A percentile compares a stretch with the other conserved stretches of the same genome.
Evolutionary conservation across 2,113 vertebrate species (phyloP).

Genomic region (Malaclemys terrapin): DNA sequence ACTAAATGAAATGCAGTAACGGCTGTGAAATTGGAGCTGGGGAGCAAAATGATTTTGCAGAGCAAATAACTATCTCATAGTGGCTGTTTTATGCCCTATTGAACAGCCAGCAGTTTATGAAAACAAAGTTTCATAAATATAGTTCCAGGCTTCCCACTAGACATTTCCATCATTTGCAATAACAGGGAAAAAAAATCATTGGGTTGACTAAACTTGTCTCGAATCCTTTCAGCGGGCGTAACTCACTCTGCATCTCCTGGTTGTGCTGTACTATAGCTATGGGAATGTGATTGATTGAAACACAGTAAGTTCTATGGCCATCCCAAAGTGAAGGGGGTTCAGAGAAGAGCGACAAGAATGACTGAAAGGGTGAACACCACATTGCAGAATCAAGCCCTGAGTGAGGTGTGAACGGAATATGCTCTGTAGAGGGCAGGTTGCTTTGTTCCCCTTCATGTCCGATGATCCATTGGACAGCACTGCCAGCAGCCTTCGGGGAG

Average conservation of each 20-base stretch:
- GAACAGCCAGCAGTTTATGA: conserved; percentile 77
- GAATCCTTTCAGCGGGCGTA: no score
- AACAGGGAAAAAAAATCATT: not conserved
- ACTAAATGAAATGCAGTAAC: conserved; percentile 71
- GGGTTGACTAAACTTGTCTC: not conserved
- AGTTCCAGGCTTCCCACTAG: not conserved
- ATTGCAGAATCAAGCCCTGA: not conserved
- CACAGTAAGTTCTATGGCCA: no score
- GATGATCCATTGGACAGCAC: no score
- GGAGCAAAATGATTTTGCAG: conserved; percentile 73
- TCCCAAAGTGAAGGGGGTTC: not conserved
- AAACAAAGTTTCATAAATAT: conserved; percentile 75
- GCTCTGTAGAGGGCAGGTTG: not conserved
- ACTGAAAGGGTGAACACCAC: not conserved
- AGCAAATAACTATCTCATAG: conserved; percentile 75
- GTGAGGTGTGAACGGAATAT: not conserved
- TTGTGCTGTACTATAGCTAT: not conserved
- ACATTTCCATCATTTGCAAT: not conserved
- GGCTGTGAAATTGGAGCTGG: conserved; percentile 61
- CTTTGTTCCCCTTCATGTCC: not conserved
- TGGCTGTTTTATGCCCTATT: conserved; percentile 78
- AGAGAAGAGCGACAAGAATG: not conserved
- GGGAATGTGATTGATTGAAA: not conserved
- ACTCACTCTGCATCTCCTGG: not conserved
- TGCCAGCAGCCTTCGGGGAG: no score